Conservation (phyloP, 2,888 invertebrate species). For the Protula sp. region DNA sequence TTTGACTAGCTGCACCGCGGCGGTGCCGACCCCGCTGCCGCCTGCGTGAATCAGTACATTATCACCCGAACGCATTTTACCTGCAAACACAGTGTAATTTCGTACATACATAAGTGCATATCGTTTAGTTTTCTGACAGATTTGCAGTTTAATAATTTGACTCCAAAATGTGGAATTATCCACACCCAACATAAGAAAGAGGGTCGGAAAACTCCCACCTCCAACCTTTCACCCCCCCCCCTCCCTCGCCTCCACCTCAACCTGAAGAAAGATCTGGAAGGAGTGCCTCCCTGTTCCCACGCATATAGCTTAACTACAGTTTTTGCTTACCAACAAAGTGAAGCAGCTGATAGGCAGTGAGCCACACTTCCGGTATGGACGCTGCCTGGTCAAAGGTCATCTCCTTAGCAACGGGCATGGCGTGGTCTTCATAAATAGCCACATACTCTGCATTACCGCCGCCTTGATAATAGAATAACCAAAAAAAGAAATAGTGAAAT, state of each 20-base stretch:
- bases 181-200: too few relatives aligned
- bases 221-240: too few relatives aligned
- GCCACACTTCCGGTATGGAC: constrained; percentile 54
- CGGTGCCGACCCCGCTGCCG: constrained; percentile 54
- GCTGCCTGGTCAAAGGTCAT: constrained; percentile 44
- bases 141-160: not conserved
- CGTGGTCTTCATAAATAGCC: constrained; percentile 37
- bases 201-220: too few relatives aligned
- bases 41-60: constrained; percentile 53
- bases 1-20: constrained; percentile 48
- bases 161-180: too few relatives aligned
- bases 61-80: constrained; percentile 39
- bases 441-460: constrained; percentile 55
- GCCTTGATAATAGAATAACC: too few relatives aligned
- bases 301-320: too few relatives aligned
- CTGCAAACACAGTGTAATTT: constrained; percentile 26
- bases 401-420: constrained; percentile 38
- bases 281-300: too few relatives aligned
- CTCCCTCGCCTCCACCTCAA: too few relatives aligned
- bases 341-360: constrained; percentile 53
- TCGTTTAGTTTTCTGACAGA: not conserved
- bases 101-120: not conserved
- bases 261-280: too few relatives aligned
- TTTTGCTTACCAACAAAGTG: constrained; percentile 35
- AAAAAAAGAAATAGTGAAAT: not conserved